Evolutionary conservation across 1,140 invertebrate species (phyloP), one percentile per base, ranked within the genome.

Genomic region (Musca domestica): DNA sequence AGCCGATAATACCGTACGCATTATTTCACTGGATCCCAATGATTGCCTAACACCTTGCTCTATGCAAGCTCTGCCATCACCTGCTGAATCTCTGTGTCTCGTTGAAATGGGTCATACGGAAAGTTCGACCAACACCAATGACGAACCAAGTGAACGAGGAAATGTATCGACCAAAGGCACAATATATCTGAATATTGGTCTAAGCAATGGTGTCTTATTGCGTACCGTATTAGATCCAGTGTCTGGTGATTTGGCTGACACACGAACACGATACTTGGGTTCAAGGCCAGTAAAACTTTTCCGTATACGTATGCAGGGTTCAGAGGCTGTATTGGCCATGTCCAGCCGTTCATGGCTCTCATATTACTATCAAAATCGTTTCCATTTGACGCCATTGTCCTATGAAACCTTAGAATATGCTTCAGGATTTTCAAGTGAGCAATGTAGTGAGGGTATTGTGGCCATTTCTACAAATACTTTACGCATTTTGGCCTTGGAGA

Each of bases 381-480:
- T 96, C 76, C 96, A 98, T 83, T 84, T 99, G 9, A 98, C 96
- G 0, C 96, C 97, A 1, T 81, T 99, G 0, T 98, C 95, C 0
- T 99, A 98, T 77, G 96, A 98, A 83, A 93, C 93, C 54, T 83
- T 99, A 20, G 98, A 99, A 80, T 98, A 97, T 85, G 98, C 98
- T 0, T 96, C 96, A 0, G 96, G 96, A 12, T 99, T 78, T 66
- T 82, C 84, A 72, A 77, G 84, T 68, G 97, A 99, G 83, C 98
- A 99, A 82, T 99, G 98, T 87, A 95, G 96, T 1, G 98, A 99
- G 83, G 98, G 97, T 71, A 98, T 99, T 72, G 98, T 99, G 7
- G 98, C 98, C 0, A 99, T 99, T 82, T 98, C 96, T 0, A 94
- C 94, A 0, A 99, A 99, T 76, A 99, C 97, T 0, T 84, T 99